Base-by-base conservation (phyloP, 2,113 vertebrate genomes). In the Polypterus bichir region DNA sequence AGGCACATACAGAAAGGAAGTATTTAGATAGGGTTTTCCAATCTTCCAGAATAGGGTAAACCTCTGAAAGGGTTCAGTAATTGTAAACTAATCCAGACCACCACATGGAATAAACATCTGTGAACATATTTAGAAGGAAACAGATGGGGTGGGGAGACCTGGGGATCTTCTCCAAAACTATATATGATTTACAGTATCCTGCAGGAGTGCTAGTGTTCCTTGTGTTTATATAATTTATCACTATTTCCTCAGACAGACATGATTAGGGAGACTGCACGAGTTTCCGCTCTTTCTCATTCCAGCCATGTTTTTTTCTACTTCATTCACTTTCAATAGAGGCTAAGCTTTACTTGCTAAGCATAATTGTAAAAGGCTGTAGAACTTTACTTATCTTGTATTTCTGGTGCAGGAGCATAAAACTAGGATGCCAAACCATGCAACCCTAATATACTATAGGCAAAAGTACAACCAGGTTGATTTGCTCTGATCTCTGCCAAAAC, bases 101-200 rank as follows among this genome's bases (percentile, higher is more conserved):
- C 74, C 74, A 78, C 76, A 81, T 77, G 77, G 75, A 77, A 84
- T 82, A 83, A 71, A 71, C 79, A 88, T 84, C 76, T 83, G 79
- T 76, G 77, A 79, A 70, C 68, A 72, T 77, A 83, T 83, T 80
- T 78, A 76, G 75, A 80, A 80, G 77, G 80, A 83, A 87, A 80
- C 76, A 86, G 74, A 86, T 81, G 75, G 79, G 80, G 86, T 83
- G 83, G 73, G 71, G 81, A 82, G 73, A 79, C 27, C 27, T 27
- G 27, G 27, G 27, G 77, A 81, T 83, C 83, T 76, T 72, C 85
- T 73, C 69, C 76, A 77, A 81, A 76, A 73, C 62, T 70, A 65
- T 76, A 57, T 73, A 83, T 81, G 79, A 86, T 89, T 87, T 89
- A 87, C 80, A 87, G 84, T 81, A 83, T 84, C 79, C 73, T 84